Conservation (phyloP, 1,140 invertebrate species). For the Saccostrea cuccullata region DNA sequence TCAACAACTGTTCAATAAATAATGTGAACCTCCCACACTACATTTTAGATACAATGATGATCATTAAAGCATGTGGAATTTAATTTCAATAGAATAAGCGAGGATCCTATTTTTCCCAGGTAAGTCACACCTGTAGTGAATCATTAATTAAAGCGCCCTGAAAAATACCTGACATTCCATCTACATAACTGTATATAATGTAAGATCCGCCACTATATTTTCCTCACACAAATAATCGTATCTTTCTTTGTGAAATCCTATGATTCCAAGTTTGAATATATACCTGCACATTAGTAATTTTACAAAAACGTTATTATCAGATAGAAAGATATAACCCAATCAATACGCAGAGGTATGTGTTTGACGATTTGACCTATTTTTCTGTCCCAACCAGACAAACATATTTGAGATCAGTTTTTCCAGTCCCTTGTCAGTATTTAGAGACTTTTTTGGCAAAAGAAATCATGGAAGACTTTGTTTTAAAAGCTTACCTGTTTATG, state of each 20-base stretch:
- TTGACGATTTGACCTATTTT: neutral
- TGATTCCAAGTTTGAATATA: neutral
- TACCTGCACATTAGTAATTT: too few species aligned
- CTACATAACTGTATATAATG: neutral
- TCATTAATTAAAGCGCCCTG: neutral
- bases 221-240: neutral
- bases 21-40: too few species aligned
- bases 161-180: slow-evolving; percentile 1
- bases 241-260: neutral
- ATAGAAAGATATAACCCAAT: neutral
- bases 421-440: neutral
- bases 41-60: too few species aligned
- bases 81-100: neutral
- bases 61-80: too few species aligned
- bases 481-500: neutral
- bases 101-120: neutral
- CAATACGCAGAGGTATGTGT: neutral
- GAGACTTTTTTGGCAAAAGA: neutral
- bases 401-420: neutral
- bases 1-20: too few species aligned
- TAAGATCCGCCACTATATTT: slow-evolving; percentile 1
- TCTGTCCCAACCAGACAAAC: neutral
- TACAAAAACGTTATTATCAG: neutral
- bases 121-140: neutral
- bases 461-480: neutral